A percentile compares a stretch with the other conserved stretches of the same genome.
phyloP scores from a whole-genome alignment of 2,888 invertebrate genomes.

The Tortrix viridana region DNA sequence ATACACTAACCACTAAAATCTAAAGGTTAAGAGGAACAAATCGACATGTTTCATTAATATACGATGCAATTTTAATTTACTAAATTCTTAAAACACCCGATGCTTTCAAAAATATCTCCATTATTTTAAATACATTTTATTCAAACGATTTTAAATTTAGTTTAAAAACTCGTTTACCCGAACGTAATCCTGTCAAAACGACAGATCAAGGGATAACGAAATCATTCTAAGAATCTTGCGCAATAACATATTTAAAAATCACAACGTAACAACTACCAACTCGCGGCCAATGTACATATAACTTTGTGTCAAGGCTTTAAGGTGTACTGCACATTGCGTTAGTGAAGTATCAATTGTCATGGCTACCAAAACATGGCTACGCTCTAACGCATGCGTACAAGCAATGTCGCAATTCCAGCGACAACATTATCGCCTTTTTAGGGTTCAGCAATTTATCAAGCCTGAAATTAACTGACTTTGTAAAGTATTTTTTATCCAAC shows the following conservation, averaged over 20 bases:
- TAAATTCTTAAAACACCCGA: too few species aligned
- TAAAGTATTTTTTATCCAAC: too few species aligned
- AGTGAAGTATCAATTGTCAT: background rate
- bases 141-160: background rate
- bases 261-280: constrained; percentile 1
- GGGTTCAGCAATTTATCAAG: constrained; percentile 8
- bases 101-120: background rate
- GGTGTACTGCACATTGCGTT: background rate
- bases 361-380: constrained; percentile 50
- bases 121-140: background rate
- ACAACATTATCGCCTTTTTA: constrained; percentile 29
- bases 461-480: background rate
- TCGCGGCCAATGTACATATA: background rate
- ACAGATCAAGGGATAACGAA: constrained; percentile 30
- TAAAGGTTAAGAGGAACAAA: too few species aligned
- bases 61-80: too few species aligned
- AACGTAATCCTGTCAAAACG: constrained; percentile 26
- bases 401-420: constrained; percentile 39
- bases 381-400: constrained; percentile 52
- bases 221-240: constrained; percentile 43
- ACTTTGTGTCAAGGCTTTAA: background rate
- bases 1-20: too few species aligned
- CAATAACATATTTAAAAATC: constrained; percentile 6
- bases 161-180: constrained; percentile 12
- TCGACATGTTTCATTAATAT: too few species aligned